Evolutionary conservation across 2,888 invertebrate species (phyloP), one percentile per base, ranked within the genome.

Genomic region (Neelides folsomi): DNA sequence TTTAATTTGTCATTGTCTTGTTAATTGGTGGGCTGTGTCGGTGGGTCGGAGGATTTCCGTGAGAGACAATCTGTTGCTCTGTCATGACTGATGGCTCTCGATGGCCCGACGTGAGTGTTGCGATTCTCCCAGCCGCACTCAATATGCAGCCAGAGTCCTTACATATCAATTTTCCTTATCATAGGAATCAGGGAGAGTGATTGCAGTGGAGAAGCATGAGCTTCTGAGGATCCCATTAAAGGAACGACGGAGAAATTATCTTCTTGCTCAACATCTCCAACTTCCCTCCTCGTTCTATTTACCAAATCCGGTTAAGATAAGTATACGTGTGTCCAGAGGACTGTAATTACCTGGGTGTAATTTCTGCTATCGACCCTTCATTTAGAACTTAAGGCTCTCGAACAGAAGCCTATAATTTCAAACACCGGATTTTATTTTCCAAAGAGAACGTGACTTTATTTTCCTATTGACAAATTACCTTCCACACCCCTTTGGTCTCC

Each of bases 221-320:
- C 51, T 46, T 46, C 46, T 51, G 51, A 51, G 46, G 40, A 51
- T 46, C 51, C 46, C 45, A 46, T 27, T 27, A 19, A 43, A 19
- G 36, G 27, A 20, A 37, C 8, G 13, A 18, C 9, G 49, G 36
- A 42, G 41, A 48, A 49, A 40, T 42, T n/a, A 46, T 49, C 41
- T 53, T 53, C 46, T 39, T 34, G 27, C 53, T 41, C 37, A 53
- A 53, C 42, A 51, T 49, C 49, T 55, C 20, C 40, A n/a, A 27
- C 20, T 36, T 41, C 27, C 38, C 49, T 44, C 40, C 46, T 52
- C 45, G 42, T 53, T 42, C 50, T 63, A 59, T 63, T 60, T 59
- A 63, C 58, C 48, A 63, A 63, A 63, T 63, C 63, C 60, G 63
- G 60, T 63, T 63, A 56, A 56, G 59, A 55, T 63, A 63, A 63